These are phyloP conservation scores for Ennomos erosarius DNA, from an alignment of 2,888 invertebrate species.

Conservation along the genomic window DNA sequence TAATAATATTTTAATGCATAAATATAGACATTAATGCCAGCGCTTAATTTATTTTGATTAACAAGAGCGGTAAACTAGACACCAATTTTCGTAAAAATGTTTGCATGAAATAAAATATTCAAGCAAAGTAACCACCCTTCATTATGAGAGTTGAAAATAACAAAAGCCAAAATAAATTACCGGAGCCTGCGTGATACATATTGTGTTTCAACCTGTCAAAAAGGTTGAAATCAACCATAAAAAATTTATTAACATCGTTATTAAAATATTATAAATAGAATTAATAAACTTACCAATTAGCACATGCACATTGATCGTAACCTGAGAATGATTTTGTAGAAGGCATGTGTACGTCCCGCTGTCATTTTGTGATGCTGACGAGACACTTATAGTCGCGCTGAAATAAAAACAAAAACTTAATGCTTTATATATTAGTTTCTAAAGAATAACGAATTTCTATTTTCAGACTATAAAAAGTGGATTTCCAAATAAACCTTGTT, in stretches of 20 bases:
- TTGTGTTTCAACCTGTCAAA: conserved; percentile 20
- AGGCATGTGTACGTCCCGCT: conserved; percentile 88
- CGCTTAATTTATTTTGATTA: neutral
- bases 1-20: no score
- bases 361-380: conserved; percentile 87
- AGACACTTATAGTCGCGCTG: conserved; percentile 79
- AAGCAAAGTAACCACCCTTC: conserved; percentile 9
- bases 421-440: no score
- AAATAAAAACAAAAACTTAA: conserved; percentile 40
- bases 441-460: no score
- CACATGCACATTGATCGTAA: conserved; percentile 88
- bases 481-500: conserved; percentile 21
- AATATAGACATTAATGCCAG: no score
- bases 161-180: conserved; percentile 11
- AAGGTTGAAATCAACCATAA: conserved; percentile 2
- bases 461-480: no score
- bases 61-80: neutral
- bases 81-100: conserved; percentile 19
- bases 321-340: conserved; percentile 87
- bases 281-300: conserved; percentile 84
- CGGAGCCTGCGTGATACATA: conserved; percentile 8
- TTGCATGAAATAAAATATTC: conserved; percentile 22
- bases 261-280: conserved; percentile 9
- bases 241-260: no score
- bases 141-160: conserved; percentile 25